These are phyloP conservation scores for Premnoplex brunnescens DNA, from an alignment of 2,797 vertebrate genomes.

Conservation along the genomic window DNA sequence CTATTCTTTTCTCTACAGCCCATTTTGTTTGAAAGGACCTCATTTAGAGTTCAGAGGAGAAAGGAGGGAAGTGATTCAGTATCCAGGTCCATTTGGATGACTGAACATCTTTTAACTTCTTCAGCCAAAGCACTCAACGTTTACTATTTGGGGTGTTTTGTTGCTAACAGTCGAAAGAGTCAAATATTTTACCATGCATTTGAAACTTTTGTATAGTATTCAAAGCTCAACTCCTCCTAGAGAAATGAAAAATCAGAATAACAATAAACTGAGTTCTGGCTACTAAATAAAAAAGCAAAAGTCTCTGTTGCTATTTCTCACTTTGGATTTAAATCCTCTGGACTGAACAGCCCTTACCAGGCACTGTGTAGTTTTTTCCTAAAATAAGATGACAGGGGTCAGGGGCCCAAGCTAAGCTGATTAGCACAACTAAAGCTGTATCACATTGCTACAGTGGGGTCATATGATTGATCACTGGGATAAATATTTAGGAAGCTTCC, in stretches of 20 bases:
- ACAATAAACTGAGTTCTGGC: background rate
- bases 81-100: background rate
- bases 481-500: conserved; percentile 41
- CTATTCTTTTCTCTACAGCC: background rate
- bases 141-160: background rate
- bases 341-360: conserved; percentile 19
- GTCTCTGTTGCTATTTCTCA: conserved; percentile 25
- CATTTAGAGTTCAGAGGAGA: background rate
- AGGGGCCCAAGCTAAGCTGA: conserved; percentile 44
- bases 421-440: conserved; percentile 37
- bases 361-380: conserved; percentile 24
- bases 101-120: background rate
- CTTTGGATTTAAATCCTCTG: conserved; percentile 19
- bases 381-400: conserved; percentile 42
- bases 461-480: conserved; percentile 32
- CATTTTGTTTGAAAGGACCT: background rate
- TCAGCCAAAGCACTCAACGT: background rate
- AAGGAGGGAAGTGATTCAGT: background rate
- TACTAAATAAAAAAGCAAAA: background rate
- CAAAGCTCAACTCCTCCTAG: background rate
- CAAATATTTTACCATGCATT: background rate
- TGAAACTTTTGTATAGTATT: background rate
- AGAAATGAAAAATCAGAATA: background rate
- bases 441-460: conserved; percentile 49
- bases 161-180: background rate